Conservation (phyloP, 2,797 vertebrate species). For the Alexandromys oeconomus region DNA sequence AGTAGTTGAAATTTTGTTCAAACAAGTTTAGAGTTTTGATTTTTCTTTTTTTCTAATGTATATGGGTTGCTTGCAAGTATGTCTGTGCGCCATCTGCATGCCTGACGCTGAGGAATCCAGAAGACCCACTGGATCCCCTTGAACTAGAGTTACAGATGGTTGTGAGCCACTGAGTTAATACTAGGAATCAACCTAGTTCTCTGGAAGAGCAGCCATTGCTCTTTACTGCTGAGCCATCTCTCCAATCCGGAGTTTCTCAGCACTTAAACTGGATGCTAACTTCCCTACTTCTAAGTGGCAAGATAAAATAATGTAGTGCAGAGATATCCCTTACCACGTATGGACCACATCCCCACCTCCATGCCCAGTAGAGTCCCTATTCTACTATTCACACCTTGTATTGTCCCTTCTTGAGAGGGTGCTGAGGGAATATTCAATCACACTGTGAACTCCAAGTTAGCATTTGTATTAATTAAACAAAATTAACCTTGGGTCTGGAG, state of each 20-base stretch:
- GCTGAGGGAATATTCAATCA: not conserved
- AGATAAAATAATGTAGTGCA: conserved; percentile 2
- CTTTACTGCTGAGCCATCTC: not conserved
- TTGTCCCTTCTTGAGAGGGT: not conserved
- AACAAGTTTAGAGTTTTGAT: not conserved
- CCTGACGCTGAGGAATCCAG: not conserved
- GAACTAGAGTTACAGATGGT: not conserved
- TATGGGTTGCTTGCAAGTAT: not conserved
- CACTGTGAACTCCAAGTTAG: not conserved
- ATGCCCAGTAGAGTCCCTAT: not conserved
- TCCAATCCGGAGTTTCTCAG: not conserved
- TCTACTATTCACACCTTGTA: not conserved
- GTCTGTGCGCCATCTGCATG: not conserved
- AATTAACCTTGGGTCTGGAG: not conserved
- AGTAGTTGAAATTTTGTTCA: conserved; percentile 34
- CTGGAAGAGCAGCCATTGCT: not conserved
- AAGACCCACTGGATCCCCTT: not conserved
- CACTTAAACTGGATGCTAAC: not conserved
- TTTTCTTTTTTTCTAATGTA: not conserved
- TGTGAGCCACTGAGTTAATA: not conserved
- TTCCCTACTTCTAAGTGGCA: conserved; percentile 20
- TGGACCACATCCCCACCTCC: not conserved
- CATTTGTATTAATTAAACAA: not conserved
- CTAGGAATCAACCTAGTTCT: not conserved
- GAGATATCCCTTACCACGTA: not conserved